phyloP scores from a whole-genome alignment of 2,113 vertebrate genomes.

The Burhinus oedicnemus region DNA sequence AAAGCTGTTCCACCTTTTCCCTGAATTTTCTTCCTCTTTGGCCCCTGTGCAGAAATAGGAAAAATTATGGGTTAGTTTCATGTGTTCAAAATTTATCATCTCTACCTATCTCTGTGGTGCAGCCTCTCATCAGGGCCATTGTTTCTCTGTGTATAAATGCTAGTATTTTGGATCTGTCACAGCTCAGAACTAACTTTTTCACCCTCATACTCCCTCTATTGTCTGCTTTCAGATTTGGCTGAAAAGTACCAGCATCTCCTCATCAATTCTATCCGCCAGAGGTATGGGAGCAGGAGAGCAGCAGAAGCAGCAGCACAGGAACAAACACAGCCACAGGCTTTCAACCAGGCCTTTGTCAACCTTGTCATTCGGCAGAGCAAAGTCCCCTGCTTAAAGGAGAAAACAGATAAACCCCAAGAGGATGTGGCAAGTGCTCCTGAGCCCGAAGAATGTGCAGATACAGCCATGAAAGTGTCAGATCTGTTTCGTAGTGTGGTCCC shows the following conservation, averaged over 20 bases:
- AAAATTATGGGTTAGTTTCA: not conserved
- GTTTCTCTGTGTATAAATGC: not conserved
- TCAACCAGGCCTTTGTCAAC: conserved; percentile 76
- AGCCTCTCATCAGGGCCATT: not conserved
- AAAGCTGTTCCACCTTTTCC: not conserved
- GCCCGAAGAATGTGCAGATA: conserved; percentile 61
- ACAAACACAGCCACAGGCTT: conserved; percentile 36
- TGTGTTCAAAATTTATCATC: not conserved
- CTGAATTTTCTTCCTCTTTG: not conserved
- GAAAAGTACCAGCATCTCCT: conserved; percentile 67
- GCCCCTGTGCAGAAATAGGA: not conserved
- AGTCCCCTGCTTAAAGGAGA: conserved; percentile 36
- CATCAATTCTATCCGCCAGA: conserved; percentile 31
- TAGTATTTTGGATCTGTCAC: not conserved
- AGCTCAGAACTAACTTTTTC: not conserved
- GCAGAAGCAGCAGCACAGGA: not conserved
- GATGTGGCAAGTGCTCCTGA: not conserved
- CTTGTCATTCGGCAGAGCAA: conserved; percentile 65
- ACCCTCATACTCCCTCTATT: not conserved
- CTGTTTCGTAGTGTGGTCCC: conserved; percentile 68
- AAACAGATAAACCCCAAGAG: conserved; percentile 49
- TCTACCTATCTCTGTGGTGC: not conserved
- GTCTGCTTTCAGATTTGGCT: conserved; percentile 72
- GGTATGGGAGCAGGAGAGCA: conserved; percentile 33
- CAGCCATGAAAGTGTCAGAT: conserved; percentile 69